A percentile compares a stretch with the other conserved stretches of the same genome.
These are phyloP conservation scores for Mobula birostris DNA, from an alignment of 2,113 vertebrate species.

Conservation along the genomic window DNA sequence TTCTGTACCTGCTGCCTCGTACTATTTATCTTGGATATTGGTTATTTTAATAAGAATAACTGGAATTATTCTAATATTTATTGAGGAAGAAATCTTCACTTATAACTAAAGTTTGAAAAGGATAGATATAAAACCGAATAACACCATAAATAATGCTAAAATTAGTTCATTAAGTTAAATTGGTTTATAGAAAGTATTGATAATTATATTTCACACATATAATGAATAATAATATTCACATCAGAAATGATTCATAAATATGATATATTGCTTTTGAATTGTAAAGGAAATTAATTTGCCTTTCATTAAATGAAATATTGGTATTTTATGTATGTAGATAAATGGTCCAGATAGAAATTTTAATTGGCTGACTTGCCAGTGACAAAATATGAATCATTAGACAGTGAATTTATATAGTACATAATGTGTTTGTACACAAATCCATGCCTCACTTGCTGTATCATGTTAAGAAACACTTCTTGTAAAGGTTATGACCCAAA, in stretches of 20 bases:
- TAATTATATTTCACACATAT: slow-evolving; percentile 9
- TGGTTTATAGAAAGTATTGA: slow-evolving; percentile 2
- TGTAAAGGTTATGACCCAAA: neutral
- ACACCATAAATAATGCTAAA: neutral
- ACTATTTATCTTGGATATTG: neutral
- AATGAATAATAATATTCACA: neutral
- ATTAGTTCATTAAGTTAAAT: neutral
- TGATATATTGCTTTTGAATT: neutral
- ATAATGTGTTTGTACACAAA: neutral
- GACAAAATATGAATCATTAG: neutral
- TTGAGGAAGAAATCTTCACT: neutral
- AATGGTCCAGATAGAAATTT: slow-evolving; percentile 7
- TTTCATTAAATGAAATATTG: neutral
- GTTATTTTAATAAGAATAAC: neutral
- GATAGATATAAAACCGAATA: neutral
- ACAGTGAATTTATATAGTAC: slow-evolving; percentile 12
- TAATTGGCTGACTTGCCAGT: slow-evolving; percentile 22
- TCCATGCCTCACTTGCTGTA: neutral
- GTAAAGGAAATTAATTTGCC: slow-evolving; percentile 2
- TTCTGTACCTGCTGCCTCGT: no score
- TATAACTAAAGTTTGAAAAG: slow-evolving; percentile 16
- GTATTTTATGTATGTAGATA: neutral
- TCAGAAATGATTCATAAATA: neutral
- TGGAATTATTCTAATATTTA: neutral
- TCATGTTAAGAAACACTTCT: neutral